Evolutionary conservation across 2,113 vertebrate genomes (phyloP).

Genomic region (Nestor notabilis): DNA sequence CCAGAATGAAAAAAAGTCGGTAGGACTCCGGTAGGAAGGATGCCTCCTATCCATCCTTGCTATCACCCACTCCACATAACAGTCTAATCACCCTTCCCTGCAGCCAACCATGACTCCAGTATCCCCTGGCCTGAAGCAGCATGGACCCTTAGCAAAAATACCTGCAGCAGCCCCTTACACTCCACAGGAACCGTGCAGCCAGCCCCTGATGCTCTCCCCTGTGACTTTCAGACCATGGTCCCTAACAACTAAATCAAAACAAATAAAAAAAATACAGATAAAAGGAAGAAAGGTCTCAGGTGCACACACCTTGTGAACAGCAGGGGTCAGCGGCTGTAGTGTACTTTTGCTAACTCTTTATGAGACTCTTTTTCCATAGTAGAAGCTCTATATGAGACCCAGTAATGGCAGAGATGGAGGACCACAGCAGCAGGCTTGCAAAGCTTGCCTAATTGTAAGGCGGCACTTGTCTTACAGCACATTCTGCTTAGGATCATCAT

Average conservation of each 20-base stretch:
- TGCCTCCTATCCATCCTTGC: neutral
- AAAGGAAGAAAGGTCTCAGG: neutral
- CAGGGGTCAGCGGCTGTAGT: neutral
- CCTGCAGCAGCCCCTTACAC: neutral
- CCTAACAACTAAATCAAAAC: neutral
- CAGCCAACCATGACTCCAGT: neutral
- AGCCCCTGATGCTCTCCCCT: neutral
- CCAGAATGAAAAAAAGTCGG: neutral
- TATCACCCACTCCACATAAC: neutral
- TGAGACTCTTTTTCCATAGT: neutral
- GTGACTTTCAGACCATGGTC: neutral
- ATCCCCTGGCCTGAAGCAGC: neutral
- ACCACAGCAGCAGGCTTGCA: neutral
- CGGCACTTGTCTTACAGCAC: neutral
- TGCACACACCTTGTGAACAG: neutral
- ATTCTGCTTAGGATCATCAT: neutral
- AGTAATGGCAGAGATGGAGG: neutral
- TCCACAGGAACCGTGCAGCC: accelerated
- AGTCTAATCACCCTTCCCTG: neutral
- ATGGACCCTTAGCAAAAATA: neutral
- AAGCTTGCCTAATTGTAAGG: constrained; percentile 3
- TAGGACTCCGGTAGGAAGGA: too few species aligned
- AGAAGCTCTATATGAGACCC: neutral
- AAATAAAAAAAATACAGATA: neutral
- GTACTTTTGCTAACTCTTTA: neutral